Base-by-base conservation (phyloP, 2,797 vertebrate species). In the Vireo griseus region DNA sequence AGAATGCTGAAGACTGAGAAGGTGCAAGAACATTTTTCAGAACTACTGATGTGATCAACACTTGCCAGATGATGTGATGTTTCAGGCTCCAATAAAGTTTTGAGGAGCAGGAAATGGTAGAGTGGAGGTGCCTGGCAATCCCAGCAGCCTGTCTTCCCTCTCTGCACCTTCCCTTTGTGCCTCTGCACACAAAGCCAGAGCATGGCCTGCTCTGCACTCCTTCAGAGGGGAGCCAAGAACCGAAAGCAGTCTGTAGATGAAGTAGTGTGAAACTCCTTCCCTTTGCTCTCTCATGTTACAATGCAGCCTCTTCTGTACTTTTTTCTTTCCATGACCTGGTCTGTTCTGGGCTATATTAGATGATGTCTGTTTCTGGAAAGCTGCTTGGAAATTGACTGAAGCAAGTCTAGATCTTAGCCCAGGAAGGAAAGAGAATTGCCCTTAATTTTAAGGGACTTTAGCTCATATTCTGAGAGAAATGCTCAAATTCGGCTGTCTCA, bases 171-270 rank as follows among this genome's bases (percentile, higher is more conserved):
- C 31, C 44, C 10, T 62, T 57, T 18, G 26, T 55, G 58, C 47
- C 62, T 62, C 77, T 63, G 57, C 55, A 8, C 3, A 16, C 33
- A 39, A 33, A 76, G 67, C 37, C 61, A 33, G 63, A 81, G 78
- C 2, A 2, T 0, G 0, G 54, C 26, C 29, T 1, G 6, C 47
- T 28, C 51, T 15, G 2, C 1, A 0, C n/a, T 50, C 58, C 62
- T 61, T 42, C 52, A 47, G 28, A 78, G 18, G 20, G 5, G 45
- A 68, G 45, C 33, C 8, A 42, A 18, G 52, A 69, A 76, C 20
- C 21, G 66, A 87, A 59, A 69, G 55, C 31, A 40, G 13, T 25
- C 31, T 81, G 6, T 13, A 31, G 37, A 33, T 47, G 50, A 92
- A 77, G 14, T 16, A 51, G 31, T 26, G 28, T 2, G 9, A 40